Base-by-base conservation (phyloP, 2,797 vertebrate genomes). In the Siniperca undulata region DNA sequence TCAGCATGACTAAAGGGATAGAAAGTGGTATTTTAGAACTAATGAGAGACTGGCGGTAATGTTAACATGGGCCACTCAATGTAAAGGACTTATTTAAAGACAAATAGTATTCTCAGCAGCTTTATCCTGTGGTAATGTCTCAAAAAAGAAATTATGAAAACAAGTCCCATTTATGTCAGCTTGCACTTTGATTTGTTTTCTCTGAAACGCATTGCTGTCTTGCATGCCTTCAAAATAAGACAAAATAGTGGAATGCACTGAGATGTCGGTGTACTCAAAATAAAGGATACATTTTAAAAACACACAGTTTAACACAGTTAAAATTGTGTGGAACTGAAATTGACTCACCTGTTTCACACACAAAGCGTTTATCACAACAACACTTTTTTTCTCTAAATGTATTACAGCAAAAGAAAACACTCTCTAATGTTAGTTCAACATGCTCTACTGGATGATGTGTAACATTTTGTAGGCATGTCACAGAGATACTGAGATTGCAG, bases 1-100 rank as follows among this genome's bases (percentile, higher is more conserved):
- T 81, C 58, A 50, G 62, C 44, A n/a, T 24, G 73, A 77, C 65
- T 77, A 34, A 82, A 76, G n/a, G 50, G 56, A 74, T 14, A 74
- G 17, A 55, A 75, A 71, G 44, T n/a, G 22, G 24, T 64, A 65
- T 56, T 81, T 67, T 44, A 38, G 46, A 78, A 65, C 9, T 81
- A 85, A 85, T 67, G 42, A 65, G 42, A 78, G 48, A 71, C 48
- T n/a, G 34, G 34, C 4, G 30, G 62, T 62, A n/a, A 58, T 60
- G 66, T 65, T 88, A 72, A 78, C 71, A 70, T 13, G 9, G 22
- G 22, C 19, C 16, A 36, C 53, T 82, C 65, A 68, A 72, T 42
- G 77, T 58, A 65, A 83, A 74, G 7, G 34, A 65, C 12, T 48
- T 67, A 24, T 69, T 84, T 27, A 55, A 46, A 80, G 42, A 55